Evolutionary conservation across 2,797 vertebrate genomes (phyloP).

Genomic region (Bucorvus abyssinicus): DNA sequence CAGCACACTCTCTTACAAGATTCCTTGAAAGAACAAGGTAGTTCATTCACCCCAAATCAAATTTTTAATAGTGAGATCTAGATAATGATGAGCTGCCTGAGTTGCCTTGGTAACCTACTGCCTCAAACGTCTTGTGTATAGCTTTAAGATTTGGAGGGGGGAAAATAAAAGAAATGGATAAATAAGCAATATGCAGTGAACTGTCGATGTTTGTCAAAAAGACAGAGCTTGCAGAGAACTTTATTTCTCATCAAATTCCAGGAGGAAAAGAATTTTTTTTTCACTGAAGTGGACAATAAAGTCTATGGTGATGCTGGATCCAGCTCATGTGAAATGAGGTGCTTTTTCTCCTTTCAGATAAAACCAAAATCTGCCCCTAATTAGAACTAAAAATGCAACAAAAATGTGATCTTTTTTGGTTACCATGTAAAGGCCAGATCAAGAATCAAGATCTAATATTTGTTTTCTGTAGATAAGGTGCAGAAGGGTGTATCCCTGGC

Average conservation of each 20-base stretch:
- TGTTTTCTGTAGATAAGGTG: not conserved
- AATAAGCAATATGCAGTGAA: not conserved
- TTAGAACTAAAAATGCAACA: not conserved
- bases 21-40: not conserved
- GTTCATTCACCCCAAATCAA: not conserved
- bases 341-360: not conserved
- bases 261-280: not conserved
- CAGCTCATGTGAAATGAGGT: not conserved
- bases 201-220: not conserved
- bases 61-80: not conserved
- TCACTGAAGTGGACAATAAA: not conserved
- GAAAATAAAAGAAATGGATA: not conserved
- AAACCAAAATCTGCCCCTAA: not conserved
- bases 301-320: not conserved
- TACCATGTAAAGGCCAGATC: not conserved
- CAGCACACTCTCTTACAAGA: not conserved
- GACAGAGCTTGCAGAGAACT: not conserved
- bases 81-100: not conserved
- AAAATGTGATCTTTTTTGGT: not conserved
- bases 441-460: not conserved
- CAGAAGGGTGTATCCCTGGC: not conserved
- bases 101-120: slow-evolving; percentile 12
- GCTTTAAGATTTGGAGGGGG: not conserved
- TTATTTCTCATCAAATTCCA: not conserved
- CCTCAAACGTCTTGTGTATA: not conserved